phyloP scores from a whole-genome alignment of 2,888 invertebrate species.

The Erebia epiphron region DNA sequence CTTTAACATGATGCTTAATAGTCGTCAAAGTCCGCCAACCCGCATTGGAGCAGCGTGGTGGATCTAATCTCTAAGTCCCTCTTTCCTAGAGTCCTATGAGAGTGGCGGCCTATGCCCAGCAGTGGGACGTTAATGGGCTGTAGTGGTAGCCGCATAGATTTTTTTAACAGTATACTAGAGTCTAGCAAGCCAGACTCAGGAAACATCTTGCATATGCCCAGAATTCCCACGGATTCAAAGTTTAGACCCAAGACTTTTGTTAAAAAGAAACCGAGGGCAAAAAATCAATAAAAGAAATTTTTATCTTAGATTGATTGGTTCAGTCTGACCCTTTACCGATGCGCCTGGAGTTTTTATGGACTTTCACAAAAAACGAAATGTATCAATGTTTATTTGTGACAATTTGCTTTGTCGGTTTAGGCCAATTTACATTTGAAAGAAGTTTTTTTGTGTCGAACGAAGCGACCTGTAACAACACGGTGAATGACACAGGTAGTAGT shows the following conservation, averaged over 20 bases:
- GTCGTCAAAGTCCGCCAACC: too few species aligned
- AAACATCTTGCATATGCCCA: slow-evolving; percentile 34
- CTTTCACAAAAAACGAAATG: slow-evolving; percentile 76
- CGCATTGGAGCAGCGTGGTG: too few species aligned
- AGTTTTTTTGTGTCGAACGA: slow-evolving; percentile 61
- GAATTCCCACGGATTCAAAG: slow-evolving; percentile 66
- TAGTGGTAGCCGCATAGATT: too few species aligned
- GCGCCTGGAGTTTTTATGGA: slow-evolving; percentile 69
- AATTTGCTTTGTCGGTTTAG: slow-evolving; percentile 83
- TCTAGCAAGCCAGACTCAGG: not conserved
- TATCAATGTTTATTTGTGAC: slow-evolving; percentile 83
- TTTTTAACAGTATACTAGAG: too few species aligned
- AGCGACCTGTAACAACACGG: slow-evolving; percentile 78
- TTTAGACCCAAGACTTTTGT: slow-evolving; percentile 54
- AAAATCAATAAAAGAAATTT: slow-evolving; percentile 74
- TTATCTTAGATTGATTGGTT: slow-evolving; percentile 81
- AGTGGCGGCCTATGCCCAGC: too few species aligned
- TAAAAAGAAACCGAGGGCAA: slow-evolving; percentile 58
- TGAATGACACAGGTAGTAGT: slow-evolving; percentile 75
- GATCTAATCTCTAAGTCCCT: too few species aligned
- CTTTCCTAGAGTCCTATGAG: too few species aligned
- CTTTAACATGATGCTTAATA: too few species aligned
- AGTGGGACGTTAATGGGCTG: too few species aligned
- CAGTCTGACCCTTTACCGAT: slow-evolving; percentile 77
- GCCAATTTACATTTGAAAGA: slow-evolving; percentile 81